phyloP scores from a whole-genome alignment of 2,113 vertebrate genomes.

The Plotosus lineatus region DNA sequence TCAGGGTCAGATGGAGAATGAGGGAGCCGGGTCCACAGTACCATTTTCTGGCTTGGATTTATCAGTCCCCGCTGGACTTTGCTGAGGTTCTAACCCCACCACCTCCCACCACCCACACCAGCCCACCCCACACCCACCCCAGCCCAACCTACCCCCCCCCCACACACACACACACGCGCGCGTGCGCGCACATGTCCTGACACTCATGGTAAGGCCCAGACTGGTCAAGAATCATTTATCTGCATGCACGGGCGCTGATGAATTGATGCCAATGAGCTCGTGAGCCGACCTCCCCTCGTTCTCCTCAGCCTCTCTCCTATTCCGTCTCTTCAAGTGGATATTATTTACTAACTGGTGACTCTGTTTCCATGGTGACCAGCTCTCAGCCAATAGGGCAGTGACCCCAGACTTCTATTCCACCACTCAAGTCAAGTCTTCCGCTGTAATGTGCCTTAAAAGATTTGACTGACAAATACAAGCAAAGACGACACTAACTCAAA shows the following conservation, averaged over 20 bases:
- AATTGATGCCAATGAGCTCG: constrained; percentile 71
- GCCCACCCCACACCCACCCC: too few species aligned
- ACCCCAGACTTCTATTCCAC: background rate
- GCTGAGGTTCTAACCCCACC: constrained; percentile 64
- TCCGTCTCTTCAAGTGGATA: constrained; percentile 54
- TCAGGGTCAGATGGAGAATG: constrained; percentile 41
- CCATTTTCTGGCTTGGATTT: constrained; percentile 61
- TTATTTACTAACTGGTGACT: constrained; percentile 61
- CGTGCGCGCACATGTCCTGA: constrained; percentile 52
- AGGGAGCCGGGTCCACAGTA: constrained; percentile 57
- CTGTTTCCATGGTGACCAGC: constrained; percentile 51
- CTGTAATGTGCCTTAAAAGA: constrained; percentile 54
- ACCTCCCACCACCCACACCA: too few species aligned
- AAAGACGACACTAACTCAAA: constrained; percentile 42
- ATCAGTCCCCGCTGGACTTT: constrained; percentile 67
- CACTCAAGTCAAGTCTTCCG: constrained; percentile 22
- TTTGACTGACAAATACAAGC: constrained; percentile 58
- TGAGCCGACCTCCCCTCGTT: constrained; percentile 51
- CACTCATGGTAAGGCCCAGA: constrained; percentile 67
- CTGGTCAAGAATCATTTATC: constrained; percentile 73
- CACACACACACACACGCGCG: background rate
- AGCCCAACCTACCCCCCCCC: constrained; percentile 60
- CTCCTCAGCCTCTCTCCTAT: background rate
- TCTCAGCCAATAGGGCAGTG: constrained; percentile 35
- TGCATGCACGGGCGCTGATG: constrained; percentile 73